Evolutionary conservation across 2,888 invertebrate genomes (phyloP).

Genomic region (Drosophila nigricruria): DNA sequence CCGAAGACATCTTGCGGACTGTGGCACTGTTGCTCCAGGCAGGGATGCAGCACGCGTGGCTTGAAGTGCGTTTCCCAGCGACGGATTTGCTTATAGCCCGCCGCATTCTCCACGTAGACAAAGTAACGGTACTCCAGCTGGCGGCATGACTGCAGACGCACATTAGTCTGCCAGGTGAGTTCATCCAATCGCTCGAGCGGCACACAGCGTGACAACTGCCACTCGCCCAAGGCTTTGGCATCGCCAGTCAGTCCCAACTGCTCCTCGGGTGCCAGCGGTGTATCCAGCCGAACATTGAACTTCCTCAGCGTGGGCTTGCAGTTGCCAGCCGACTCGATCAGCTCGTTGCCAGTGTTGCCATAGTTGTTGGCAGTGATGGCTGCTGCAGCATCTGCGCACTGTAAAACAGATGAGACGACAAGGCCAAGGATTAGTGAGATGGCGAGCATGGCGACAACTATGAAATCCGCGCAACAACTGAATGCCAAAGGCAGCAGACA

Average conservation of each 20-base stretch:
- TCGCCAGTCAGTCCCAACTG: constrained; percentile 90
- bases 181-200: constrained; percentile 73
- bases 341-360: constrained; percentile 55
- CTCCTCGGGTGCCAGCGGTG: constrained; percentile 87
- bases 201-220: constrained; percentile 88
- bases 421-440: constrained; percentile 57
- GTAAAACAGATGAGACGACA: constrained; percentile 57
- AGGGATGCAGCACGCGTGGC: constrained; percentile 68
- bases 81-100: constrained; percentile 82
- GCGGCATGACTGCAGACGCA: constrained; percentile 87
- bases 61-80: constrained; percentile 87
- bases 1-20: constrained; percentile 61
- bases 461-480: constrained; percentile 48
- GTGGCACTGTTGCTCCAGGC: constrained; percentile 50
- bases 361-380: constrained; percentile 40
- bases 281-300: constrained; percentile 84
- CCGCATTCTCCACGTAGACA: constrained; percentile 77
- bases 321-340: constrained; percentile 36
- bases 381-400: constrained; percentile 73
- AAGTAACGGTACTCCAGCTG: constrained; percentile 84
- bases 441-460: constrained; percentile 50
- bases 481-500: constrained; percentile 28
- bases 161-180: constrained; percentile 88
- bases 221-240: constrained; percentile 89
- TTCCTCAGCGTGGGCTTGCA: constrained; percentile 67